A percentile compares a stretch with the other conserved stretches of the same genome.
These are phyloP conservation scores for Anarhynchus alexandrinus DNA, from an alignment of 2,113 vertebrate genomes.

Conservation along the genomic window DNA sequence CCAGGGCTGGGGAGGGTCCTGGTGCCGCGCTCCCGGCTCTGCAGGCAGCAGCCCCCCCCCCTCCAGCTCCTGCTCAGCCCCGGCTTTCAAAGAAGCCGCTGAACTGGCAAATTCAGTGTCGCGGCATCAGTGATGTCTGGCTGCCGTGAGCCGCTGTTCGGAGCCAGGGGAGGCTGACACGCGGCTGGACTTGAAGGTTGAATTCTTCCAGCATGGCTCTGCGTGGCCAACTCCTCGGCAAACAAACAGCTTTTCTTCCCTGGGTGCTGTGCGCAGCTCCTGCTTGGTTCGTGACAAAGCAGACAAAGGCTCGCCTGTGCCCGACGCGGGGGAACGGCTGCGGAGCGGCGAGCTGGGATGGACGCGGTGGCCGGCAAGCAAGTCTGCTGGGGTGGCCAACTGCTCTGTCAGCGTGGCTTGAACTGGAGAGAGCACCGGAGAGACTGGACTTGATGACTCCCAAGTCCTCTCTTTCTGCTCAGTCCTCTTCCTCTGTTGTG, in stretches of 20 bases:
- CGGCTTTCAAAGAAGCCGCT: background rate
- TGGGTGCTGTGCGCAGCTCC: background rate
- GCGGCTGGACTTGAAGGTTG: background rate
- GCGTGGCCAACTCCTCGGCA: fast-evolving
- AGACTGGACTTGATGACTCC: background rate
- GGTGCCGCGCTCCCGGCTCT: background rate
- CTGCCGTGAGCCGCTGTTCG: fast-evolving
- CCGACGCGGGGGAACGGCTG: fast-evolving
- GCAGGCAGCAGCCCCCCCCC: background rate
- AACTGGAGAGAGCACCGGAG: background rate
- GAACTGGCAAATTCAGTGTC: background rate
- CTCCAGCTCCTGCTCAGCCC: background rate
- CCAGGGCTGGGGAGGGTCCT: background rate
- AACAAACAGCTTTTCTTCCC: background rate
- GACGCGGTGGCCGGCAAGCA: fast-evolving
- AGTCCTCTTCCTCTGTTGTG: background rate
- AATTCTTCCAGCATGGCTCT: fast-evolving
- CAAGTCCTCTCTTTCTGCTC: background rate
- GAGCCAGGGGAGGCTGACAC: background rate
- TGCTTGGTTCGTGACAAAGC: fast-evolving
- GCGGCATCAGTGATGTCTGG: background rate
- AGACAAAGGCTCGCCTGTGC: background rate
- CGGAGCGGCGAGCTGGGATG: fast-evolving
- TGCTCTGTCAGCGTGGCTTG: background rate
- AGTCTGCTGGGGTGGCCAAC: background rate